Conservation (phyloP, 2,113 vertebrate species). For the human (Homo sapiens) region GRCh38 chr12:130395501-130396000, state of each 20-base stretch:
- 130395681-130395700: background rate
- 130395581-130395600: background rate
- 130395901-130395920: accelerated
- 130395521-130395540: background rate
- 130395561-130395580: accelerated
- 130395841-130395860: background rate
- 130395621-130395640: background rate
- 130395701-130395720: background rate
- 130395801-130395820: accelerated
- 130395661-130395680: background rate
- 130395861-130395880: background rate
- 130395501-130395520: background rate
- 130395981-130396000: background rate
- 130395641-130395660: background rate
- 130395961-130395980: too few relatives aligned
- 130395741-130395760: background rate
- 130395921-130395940: background rate
- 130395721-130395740: background rate
- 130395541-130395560: background rate
- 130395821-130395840: background rate
- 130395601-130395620: background rate
- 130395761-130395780: background rate
- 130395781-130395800: background rate
- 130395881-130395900: background rate
- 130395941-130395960: background rate